Evolutionary conservation across 1,140 invertebrate genomes (phyloP).

Genomic region (Phenacoccus solenopsis): DNA sequence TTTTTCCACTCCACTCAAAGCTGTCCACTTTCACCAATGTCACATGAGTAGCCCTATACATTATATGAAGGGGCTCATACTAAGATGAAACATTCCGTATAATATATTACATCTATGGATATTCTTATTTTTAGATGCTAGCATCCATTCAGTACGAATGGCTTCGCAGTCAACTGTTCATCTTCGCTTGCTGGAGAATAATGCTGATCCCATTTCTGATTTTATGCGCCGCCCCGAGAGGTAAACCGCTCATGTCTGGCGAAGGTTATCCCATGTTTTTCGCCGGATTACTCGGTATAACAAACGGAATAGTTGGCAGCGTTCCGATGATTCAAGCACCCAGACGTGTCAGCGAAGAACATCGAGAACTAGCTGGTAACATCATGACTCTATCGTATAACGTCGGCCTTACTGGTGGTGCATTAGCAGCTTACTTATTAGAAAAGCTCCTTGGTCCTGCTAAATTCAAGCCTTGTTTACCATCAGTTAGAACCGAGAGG

Average conservation of each 20-base stretch:
- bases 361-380: constrained; percentile 67
- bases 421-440: constrained; percentile 66
- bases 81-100: too few species aligned
- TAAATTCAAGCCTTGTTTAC: constrained; percentile 19
- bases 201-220: constrained; percentile 66
- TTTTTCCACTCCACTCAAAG: too few species aligned
- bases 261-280: constrained; percentile 49
- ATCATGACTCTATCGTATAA: constrained; percentile 87
- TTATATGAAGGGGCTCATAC: too few species aligned
- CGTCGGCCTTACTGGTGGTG: constrained; percentile 66
- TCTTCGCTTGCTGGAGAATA: constrained; percentile 51
- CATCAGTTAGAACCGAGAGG: background rate
- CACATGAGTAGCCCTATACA: too few species aligned
- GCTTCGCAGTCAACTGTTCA: constrained; percentile 57
- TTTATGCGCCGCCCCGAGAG: constrained; percentile 61
- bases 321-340: constrained; percentile 84
- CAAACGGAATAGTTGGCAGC: constrained; percentile 76
- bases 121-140: constrained; percentile 45
- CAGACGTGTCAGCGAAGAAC: constrained; percentile 59
- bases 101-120: background rate
- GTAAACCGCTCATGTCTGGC: constrained; percentile 52
- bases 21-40: too few species aligned
- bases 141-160: constrained; percentile 66
- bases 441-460: constrained; percentile 53
- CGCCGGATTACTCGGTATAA: constrained; percentile 55